Evolutionary conservation across 2,113 vertebrate species (phyloP).

Genomic region (Callionymus lyra): DNA sequence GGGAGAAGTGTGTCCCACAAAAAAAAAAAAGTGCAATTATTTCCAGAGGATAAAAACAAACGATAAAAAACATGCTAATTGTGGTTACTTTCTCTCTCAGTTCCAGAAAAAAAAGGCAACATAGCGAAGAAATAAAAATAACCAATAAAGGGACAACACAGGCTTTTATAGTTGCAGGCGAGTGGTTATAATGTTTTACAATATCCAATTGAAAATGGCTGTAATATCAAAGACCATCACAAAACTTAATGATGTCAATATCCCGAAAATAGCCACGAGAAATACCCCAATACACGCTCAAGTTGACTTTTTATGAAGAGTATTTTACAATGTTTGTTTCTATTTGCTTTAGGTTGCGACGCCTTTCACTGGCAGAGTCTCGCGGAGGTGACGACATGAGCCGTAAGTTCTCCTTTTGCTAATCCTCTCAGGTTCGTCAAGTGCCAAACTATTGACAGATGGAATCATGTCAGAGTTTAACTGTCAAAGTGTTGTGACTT

Average conservation of each 20-base stretch:
- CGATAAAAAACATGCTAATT: neutral
- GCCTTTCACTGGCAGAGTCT: slow-evolving; percentile 15
- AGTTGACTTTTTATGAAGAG: slow-evolving; percentile 20
- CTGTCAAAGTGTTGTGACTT: no score
- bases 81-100: slow-evolving; percentile 27
- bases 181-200: slow-evolving; percentile 21
- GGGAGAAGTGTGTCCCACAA: slow-evolving; percentile 13
- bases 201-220: slow-evolving; percentile 32
- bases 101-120: slow-evolving; percentile 41
- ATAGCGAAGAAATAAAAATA: slow-evolving; percentile 43
- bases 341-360: slow-evolving; percentile 38
- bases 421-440: no score
- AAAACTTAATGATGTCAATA: slow-evolving; percentile 2
- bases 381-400: slow-evolving; percentile 5
- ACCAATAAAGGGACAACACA: slow-evolving; percentile 32
- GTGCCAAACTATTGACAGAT: no score
- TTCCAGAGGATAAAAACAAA: slow-evolving; percentile 33
- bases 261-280: slow-evolving; percentile 25
- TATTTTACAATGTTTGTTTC: slow-evolving; percentile 13
- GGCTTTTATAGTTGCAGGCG: slow-evolving; percentile 29
- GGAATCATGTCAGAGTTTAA: no score
- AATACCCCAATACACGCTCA: slow-evolving; percentile 30
- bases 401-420: slow-evolving; percentile 14
- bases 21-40: slow-evolving; percentile 25
- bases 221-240: slow-evolving; percentile 36